A percentile compares a stretch with the other conserved stretches of the same genome.
Evolutionary conservation across 2,797 vertebrate species (phyloP).

Genomic region (Acipenser transmontanus): DNA sequence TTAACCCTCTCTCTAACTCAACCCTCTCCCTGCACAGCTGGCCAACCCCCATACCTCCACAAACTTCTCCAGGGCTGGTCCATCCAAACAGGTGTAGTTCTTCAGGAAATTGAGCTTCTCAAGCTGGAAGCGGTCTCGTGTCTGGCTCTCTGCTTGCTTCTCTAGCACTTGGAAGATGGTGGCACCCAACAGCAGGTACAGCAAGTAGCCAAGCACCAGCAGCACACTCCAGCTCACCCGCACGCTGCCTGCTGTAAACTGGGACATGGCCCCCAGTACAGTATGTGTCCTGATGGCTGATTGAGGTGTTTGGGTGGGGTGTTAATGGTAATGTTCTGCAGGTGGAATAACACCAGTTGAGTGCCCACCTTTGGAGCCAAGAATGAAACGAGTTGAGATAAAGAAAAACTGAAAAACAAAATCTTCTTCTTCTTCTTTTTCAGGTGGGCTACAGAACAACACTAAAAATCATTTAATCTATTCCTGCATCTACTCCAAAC

Average conservation of each 20-base stretch:
- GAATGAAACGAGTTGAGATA: too few relatives aligned
- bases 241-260: constrained; percentile 40
- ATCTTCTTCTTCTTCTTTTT: too few relatives aligned
- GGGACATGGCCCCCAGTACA: constrained; percentile 56
- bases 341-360: too few relatives aligned
- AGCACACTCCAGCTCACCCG: constrained; percentile 63
- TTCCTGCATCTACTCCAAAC: too few relatives aligned
- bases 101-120: constrained; percentile 80
- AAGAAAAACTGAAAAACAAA: too few relatives aligned
- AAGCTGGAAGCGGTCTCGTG: constrained; percentile 72
- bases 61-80: constrained; percentile 75
- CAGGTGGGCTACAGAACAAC: too few relatives aligned
- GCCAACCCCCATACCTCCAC: constrained; percentile 64
- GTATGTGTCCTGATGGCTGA: not conserved
- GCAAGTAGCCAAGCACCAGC: constrained; percentile 66
- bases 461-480: too few relatives aligned
- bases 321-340: too few relatives aligned
- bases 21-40: too few relatives aligned
- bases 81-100: constrained; percentile 84
- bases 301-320: too few relatives aligned
- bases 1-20: too few relatives aligned
- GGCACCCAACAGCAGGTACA: constrained; percentile 73
- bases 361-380: too few relatives aligned
- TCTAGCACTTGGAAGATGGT: constrained; percentile 82
- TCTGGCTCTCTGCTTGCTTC: constrained; percentile 77